Evolutionary conservation across 64 coral and sea anemone genomes (phyloP).

Genomic region (Montipora efflorescens): DNA sequence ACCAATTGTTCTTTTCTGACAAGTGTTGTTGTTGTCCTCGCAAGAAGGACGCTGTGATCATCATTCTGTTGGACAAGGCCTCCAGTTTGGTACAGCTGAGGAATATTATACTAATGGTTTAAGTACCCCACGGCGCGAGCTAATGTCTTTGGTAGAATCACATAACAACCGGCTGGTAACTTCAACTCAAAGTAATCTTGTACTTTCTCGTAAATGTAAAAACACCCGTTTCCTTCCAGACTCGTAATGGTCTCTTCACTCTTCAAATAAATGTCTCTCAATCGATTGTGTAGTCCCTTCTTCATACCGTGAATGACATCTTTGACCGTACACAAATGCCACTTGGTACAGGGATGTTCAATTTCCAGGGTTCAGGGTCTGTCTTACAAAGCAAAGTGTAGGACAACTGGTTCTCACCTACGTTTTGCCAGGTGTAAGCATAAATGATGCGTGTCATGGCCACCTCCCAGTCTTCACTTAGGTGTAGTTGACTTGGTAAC

Average conservation of each 20-base stretch:
- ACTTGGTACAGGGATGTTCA: neutral
- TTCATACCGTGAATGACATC: neutral
- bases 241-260: neutral
- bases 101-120: neutral
- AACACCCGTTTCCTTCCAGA: conserved; percentile 3
- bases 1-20: neutral
- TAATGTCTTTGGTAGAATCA: neutral
- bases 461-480: neutral
- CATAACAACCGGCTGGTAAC: neutral
- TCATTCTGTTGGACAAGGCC: neutral
- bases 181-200: neutral
- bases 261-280: neutral
- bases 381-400: neutral
- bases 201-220: conserved; percentile 7
- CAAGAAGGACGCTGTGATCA: neutral
- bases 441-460: neutral
- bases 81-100: neutral
- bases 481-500: neutral
- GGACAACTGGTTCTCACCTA: neutral
- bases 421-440: neutral
- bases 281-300: neutral
- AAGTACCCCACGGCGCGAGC: neutral
- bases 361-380: neutral
- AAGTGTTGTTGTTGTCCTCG: neutral
- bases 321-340: neutral